Conservation (phyloP, 1,140 invertebrate species). For the Venturia canescens region DNA sequence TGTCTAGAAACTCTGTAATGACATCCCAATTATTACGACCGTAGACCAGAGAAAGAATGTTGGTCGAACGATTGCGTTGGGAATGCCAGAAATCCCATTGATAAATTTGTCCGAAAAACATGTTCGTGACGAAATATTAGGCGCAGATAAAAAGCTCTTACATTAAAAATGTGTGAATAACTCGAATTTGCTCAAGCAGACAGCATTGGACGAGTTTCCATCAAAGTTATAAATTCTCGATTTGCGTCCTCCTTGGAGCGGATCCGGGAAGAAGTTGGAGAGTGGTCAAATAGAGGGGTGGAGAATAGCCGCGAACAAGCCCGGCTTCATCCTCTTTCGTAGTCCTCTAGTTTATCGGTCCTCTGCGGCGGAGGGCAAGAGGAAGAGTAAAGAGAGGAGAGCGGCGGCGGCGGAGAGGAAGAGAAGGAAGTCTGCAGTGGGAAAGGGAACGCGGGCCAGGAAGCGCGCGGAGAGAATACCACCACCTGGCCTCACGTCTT, state of each 20-base stretch:
- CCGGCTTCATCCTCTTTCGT: constrained; percentile 27
- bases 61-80: too few species aligned
- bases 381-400: background rate
- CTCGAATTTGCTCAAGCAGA: background rate
- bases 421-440: too few species aligned
- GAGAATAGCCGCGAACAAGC: background rate
- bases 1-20: too few species aligned
- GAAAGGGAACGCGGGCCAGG: too few species aligned
- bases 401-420: background rate
- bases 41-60: too few species aligned
- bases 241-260: constrained; percentile 54
- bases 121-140: too few species aligned
- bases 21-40: too few species aligned
- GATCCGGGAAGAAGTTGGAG: constrained; percentile 53
- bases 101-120: too few species aligned
- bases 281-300: constrained; percentile 6
- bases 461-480: constrained; percentile 21
- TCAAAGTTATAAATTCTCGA: constrained; percentile 70
- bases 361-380: background rate
- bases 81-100: too few species aligned
- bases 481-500: constrained; percentile 63
- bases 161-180: too few species aligned
- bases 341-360: constrained; percentile 36
- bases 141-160: too few species aligned
- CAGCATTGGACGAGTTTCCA: constrained; percentile 61